These are phyloP conservation scores for Mythimna loreyi DNA, from an alignment of 2,888 invertebrate species.

Conservation along the genomic window DNA sequence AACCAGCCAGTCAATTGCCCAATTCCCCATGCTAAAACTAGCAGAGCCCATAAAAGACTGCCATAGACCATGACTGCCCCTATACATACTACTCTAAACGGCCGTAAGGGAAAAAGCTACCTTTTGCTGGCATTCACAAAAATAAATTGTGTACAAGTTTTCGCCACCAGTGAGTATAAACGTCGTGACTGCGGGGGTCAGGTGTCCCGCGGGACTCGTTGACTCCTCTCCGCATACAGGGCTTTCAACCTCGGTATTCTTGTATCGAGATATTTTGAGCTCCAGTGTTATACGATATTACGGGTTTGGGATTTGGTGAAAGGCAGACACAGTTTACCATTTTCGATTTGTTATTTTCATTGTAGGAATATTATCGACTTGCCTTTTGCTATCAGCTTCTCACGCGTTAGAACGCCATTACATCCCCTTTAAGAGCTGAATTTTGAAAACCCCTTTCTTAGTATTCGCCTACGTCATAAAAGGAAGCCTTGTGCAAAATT, in stretches of 20 bases:
- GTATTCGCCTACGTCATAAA: too few species aligned
- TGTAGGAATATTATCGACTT: neutral
- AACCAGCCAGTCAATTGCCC: too few species aligned
- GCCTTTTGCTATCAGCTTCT: too few species aligned
- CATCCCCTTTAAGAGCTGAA: too few species aligned
- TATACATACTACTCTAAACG: constrained; percentile 9
- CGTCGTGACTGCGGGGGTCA: constrained; percentile 47
- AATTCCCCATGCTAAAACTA: too few species aligned
- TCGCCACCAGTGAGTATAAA: constrained; percentile 39
- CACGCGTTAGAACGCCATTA: too few species aligned
- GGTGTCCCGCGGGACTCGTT: constrained; percentile 50
- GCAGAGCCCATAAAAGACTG: neutral
- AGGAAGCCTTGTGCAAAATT: too few species aligned
- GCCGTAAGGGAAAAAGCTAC: constrained; percentile 1
- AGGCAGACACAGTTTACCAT: neutral
- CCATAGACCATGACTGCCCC: neutral
- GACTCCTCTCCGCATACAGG: constrained; percentile 35
- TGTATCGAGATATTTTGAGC: too few species aligned
- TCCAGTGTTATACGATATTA: neutral
- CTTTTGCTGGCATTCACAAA: constrained; percentile 26
- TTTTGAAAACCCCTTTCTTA: too few species aligned
- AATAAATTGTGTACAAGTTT: constrained; percentile 23
- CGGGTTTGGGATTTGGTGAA: neutral
- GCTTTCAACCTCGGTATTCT: neutral
- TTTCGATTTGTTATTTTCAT: neutral